Evolutionary conservation across 2,113 vertebrate genomes (phyloP).

Genomic region (Baryphthengus martii): DNA sequence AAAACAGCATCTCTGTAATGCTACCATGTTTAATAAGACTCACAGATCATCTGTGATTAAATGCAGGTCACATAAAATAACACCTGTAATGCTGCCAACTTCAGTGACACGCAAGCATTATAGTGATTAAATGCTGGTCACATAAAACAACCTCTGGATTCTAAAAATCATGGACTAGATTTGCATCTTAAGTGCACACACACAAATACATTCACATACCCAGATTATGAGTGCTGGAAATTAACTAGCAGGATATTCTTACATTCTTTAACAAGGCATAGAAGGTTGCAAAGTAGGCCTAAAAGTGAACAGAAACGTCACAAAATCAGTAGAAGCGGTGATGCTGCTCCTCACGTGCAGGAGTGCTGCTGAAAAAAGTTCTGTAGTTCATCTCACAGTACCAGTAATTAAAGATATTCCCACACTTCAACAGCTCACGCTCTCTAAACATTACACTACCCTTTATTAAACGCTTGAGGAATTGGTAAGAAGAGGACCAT

Average conservation of each 20-base stretch:
- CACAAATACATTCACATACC: not conserved
- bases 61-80: constrained; percentile 24
- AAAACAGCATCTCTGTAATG: not conserved
- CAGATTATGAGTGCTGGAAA: not conserved
- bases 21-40: not conserved
- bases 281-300: not conserved
- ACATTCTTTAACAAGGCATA: not conserved
- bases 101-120: not conserved
- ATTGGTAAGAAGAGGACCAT: not conserved
- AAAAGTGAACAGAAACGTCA: not conserved
- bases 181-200: not conserved
- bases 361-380: not conserved
- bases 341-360: not conserved
- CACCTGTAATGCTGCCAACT: not conserved
- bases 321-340: fast-evolving
- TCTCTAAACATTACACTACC: not conserved
- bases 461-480: not conserved
- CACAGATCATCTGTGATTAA: not conserved
- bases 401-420: not conserved
- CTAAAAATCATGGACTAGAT: not conserved
- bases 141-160: constrained; percentile 1
- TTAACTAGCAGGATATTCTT: not conserved
- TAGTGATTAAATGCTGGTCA: not conserved
- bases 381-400: not conserved
- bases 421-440: not conserved